Evolutionary conservation across 2,888 invertebrate genomes (phyloP), one percentile per base, ranked within the genome.

Genomic region (Idaea dimidiata): DNA sequence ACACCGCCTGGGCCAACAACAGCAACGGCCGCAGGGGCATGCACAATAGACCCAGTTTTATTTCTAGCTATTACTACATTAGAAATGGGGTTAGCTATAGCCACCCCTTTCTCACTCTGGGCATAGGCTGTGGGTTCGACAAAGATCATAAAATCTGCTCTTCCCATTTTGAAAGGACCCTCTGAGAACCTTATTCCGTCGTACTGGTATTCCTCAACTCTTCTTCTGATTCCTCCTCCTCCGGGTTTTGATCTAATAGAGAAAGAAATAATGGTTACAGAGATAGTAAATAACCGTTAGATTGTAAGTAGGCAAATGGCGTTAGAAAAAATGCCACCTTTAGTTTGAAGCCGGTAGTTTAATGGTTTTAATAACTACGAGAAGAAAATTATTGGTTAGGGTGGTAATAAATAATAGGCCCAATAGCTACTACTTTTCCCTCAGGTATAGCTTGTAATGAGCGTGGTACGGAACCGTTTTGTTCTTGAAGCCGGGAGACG

Each of bases 1-100:
- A 95, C 93, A 8, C 96, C 96, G 5, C 96, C 96, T 43, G 95
- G 96, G 6, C 96, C 96, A 2, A 94, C 96, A 5, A 96, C 93
- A 3, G 96, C 96, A 0, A 95, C 93, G 0, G 96, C 95, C 66
- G 93, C 92, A 2, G 96, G 96, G 67, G 94, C 93, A 77, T 95
- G 95, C 17, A 94, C 84, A 58, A 96, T 94, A 66, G 94, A 94
- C 0, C 94, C 95, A 62, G 92, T 89, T 56, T 93, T 93, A 24
- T 95, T 94, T 68, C 92, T 89, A 62, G 93, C 93, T 16, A 96
- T 85, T 32, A 95, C 81, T 8, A 96, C 96, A 70, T 92, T 91
- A 0, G 96, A 95, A 65, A 95, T 81, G 16, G 96, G 96, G 60
- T 94, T 94, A 2, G 96, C 95, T 63, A 96, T 93, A 56, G 96